Percentiles rank a stretch among this genome's conserved stretches.
phyloP scores from a whole-genome alignment of 2,888 invertebrate species.

The Melieria omissa region DNA sequence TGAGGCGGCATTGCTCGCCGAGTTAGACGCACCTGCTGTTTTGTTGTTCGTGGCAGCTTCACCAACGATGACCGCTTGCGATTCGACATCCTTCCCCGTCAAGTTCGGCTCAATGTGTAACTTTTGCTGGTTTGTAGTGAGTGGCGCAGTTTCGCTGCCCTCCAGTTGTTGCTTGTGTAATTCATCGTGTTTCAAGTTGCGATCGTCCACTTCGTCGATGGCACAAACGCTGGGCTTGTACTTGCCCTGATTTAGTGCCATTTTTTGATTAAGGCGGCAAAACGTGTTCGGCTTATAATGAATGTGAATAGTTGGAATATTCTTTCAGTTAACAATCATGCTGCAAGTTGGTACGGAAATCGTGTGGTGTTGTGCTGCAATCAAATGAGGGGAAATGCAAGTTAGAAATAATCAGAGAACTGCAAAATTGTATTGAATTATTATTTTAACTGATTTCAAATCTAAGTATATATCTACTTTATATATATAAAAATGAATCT shows the following conservation, averaged over 20 bases:
- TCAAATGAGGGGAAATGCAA: too few species aligned
- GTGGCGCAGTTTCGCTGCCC: slow-evolving; percentile 62
- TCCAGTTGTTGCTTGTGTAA: slow-evolving; percentile 57
- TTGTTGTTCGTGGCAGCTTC: slow-evolving; percentile 38
- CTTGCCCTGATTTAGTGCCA: slow-evolving; percentile 60
- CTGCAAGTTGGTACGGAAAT: too few species aligned
- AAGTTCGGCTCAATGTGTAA: slow-evolving; percentile 56
- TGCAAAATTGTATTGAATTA: too few species aligned
- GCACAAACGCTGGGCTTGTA: slow-evolving; percentile 60
- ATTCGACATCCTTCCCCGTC: slow-evolving; percentile 56
- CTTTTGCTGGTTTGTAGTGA: slow-evolving; percentile 62
- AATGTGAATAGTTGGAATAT: too few species aligned
- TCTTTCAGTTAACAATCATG: too few species aligned
- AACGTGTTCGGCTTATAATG: too few species aligned
- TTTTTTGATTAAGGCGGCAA: slow-evolving; percentile 26
- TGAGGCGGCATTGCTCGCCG: slow-evolving; percentile 46
- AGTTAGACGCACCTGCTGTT: slow-evolving; percentile 41
- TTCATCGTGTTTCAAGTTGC: slow-evolving; percentile 53
- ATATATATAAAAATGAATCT: too few species aligned
- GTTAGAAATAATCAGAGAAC: too few species aligned
- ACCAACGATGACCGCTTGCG: slow-evolving; percentile 46
- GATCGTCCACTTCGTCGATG: slow-evolving; percentile 62
- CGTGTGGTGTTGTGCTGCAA: too few species aligned
- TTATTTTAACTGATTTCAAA: too few species aligned
- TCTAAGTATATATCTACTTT: too few species aligned